Evolutionary conservation across 30 jellyfish, hydroid and myxozoan genomes (phyloP), one percentile per base, ranked within the genome.

Genomic region (Hydractinia echinata): DNA sequence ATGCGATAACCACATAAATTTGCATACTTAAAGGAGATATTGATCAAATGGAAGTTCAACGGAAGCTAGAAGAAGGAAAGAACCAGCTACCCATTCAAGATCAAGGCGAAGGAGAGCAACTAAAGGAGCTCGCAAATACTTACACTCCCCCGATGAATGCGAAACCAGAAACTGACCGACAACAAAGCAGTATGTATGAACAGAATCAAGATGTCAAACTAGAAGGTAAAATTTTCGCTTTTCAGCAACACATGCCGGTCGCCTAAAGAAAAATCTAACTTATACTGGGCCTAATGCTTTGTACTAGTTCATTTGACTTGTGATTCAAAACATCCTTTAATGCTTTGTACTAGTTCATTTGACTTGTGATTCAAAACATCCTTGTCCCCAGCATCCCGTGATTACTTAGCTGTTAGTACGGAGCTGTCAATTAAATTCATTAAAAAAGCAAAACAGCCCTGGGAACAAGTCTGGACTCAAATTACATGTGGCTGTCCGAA

Each of bases 161-260:
- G 55, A 71, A 71, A 71, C 18, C 55, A 48, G 60, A 30, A 20
- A 58, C 81, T 0, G 81, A 71, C 49, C 60, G 51, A 20, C 11
- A 8, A 52, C 55, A 20, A 50, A 20, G 18, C 67, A 71, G 51
- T 19, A 30, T 20, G 10, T 71, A 20, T 71, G 81, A 71, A 71
- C 81, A 71, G n/a, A 71, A 71, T 19, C 60, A 71, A 71, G 81
- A 71, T 52, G 51, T 20, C 10, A 71, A 71, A 15, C n/a, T 71
- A 52, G 81, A 71, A 71, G 81, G 81, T 71, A 50, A 50, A 18
- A 11, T 18, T 58, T 58, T 58, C 69, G 3, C 15, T 58, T 58
- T 58, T 30, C 44, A 30, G 44, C 44, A 30, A 30, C 44, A 2
- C 44, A 30, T 30, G 44, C 44, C 44, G 44, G 44, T 30, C 44